Evolutionary conservation across 2,888 invertebrate genomes (phyloP).

Genomic region (Acanthosoma haemorrhoidale): DNA sequence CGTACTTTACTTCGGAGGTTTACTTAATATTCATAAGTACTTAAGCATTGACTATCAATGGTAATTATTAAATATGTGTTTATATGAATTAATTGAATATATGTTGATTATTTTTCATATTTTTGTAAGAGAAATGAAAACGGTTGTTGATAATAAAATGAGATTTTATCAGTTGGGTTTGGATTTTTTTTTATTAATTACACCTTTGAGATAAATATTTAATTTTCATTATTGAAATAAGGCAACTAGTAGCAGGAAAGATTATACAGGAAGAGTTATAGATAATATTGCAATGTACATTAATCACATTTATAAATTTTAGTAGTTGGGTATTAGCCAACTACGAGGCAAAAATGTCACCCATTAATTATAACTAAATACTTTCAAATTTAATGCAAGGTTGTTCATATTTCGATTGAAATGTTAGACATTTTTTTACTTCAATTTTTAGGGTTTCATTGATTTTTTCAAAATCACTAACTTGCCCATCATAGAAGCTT

Average conservation of each 20-base stretch:
- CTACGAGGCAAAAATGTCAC: conserved; percentile 9
- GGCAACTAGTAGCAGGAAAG: conserved; percentile 10
- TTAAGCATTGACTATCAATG: too few species aligned
- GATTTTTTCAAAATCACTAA: not conserved
- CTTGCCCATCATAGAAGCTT: too few species aligned
- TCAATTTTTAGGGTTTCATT: not conserved
- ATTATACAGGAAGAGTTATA: not conserved
- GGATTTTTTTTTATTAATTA: not conserved
- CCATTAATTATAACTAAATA: too few species aligned
- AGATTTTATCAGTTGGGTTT: not conserved
- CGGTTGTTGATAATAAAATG: not conserved
- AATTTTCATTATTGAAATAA: not conserved
- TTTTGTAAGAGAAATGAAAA: too few species aligned
- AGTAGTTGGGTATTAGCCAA: not conserved
- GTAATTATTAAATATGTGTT: too few species aligned
- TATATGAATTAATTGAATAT: too few species aligned
- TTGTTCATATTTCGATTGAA: too few species aligned
- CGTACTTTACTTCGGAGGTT: too few species aligned
- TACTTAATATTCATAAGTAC: too few species aligned
- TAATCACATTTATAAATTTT: not conserved
- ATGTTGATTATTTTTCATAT: too few species aligned
- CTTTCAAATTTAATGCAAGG: too few species aligned
- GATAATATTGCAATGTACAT: not conserved
- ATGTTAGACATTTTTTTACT: not conserved
- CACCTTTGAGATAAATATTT: not conserved